These are phyloP conservation scores for Norana najaformis DNA, from an alignment of 2,888 invertebrate genomes.

Conservation along the genomic window DNA sequence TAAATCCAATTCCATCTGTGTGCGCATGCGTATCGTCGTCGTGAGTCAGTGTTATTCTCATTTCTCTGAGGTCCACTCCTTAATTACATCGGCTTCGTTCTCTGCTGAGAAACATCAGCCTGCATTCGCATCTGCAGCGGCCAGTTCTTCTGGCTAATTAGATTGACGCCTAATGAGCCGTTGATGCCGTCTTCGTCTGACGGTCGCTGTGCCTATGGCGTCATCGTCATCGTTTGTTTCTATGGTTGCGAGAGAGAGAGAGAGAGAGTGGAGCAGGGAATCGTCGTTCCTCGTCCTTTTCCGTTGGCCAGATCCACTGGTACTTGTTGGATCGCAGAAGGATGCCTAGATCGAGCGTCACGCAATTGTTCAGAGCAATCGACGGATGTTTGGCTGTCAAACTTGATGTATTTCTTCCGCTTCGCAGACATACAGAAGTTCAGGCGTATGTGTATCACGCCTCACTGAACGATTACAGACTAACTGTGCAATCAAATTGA, in stretches of 20 bases:
- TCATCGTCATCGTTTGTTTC: too few relatives aligned
- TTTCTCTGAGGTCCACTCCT: not conserved
- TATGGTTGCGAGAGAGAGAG: too few relatives aligned
- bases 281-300: not conserved
- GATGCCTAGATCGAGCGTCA: not conserved
- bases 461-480: not conserved
- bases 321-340: too few relatives aligned
- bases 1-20: not conserved
- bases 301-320: too few relatives aligned
- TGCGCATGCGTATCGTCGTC: not conserved
- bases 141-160: not conserved
- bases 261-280: too few relatives aligned
- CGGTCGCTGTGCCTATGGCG: too few relatives aligned
- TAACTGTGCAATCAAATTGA: not conserved
- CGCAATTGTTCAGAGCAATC: not conserved
- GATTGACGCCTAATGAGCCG: not conserved
- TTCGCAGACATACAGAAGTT: not conserved
- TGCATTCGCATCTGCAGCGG: not conserved
- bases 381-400: too few relatives aligned
- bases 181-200: not conserved
- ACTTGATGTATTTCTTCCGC: not conserved
- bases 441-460: not conserved
- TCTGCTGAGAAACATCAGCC: conserved; percentile 13
- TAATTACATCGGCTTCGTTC: not conserved
- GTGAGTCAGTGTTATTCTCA: not conserved